These are phyloP conservation scores for Orthonychiurus folsomi DNA, from an alignment of 2,888 invertebrate species.

Conservation along the genomic window DNA sequence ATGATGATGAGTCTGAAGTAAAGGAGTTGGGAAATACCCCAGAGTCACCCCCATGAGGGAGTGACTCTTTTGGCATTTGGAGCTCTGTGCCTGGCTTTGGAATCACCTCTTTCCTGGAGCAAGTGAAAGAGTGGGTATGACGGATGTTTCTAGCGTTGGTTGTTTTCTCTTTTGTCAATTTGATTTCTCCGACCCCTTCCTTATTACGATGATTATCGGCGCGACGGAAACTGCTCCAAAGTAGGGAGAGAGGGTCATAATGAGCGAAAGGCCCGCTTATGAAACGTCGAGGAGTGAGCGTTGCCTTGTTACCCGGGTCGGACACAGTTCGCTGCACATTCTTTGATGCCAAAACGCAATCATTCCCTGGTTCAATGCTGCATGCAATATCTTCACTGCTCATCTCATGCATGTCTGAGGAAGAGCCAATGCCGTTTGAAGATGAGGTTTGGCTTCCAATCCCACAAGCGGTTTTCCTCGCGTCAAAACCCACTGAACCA, in stretches of 20 bases:
- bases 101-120: constrained; percentile 33
- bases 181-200: constrained; percentile 19
- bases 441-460: constrained; percentile 39
- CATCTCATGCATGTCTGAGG: constrained; percentile 38
- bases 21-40: constrained; percentile 40
- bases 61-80: constrained; percentile 28
- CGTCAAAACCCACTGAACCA: background rate
- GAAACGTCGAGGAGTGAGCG: constrained; percentile 39
- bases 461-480: constrained; percentile 18
- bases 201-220: constrained; percentile 25
- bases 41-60: constrained; percentile 39
- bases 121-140: constrained; percentile 43
- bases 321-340: constrained; percentile 40
- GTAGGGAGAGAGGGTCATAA: constrained; percentile 39
- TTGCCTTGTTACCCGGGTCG: constrained; percentile 40
- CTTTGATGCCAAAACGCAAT: constrained; percentile 20
- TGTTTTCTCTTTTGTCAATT: too few species aligned
- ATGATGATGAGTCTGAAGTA: constrained; percentile 40
- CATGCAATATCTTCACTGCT: constrained; percentile 39
- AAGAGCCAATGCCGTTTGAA: constrained; percentile 39
- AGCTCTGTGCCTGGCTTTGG: constrained; percentile 20
- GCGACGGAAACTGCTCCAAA: constrained; percentile 40
- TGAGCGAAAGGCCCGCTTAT: constrained; percentile 39
- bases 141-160: constrained; percentile 40
- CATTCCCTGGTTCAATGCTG: constrained; percentile 24